Evolutionary conservation across 2,797 vertebrate genomes (phyloP).

Genomic region (Triplophysa bombifrons): DNA sequence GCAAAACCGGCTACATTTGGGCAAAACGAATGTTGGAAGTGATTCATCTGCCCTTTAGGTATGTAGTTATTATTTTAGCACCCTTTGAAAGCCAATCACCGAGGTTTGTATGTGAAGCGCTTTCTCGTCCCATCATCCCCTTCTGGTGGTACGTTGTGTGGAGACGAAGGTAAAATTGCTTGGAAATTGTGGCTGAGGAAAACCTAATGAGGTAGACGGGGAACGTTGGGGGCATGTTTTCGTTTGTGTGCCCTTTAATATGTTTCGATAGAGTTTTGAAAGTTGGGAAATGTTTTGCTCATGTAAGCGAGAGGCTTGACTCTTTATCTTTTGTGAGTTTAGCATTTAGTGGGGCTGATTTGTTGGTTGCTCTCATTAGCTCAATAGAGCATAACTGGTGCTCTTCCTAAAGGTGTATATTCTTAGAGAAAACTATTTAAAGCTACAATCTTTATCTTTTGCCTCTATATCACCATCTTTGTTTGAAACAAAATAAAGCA

Average conservation of each 20-base stretch:
- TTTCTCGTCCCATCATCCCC: constrained; percentile 14
- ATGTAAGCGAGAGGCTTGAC: constrained; percentile 8
- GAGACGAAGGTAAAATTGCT: constrained; percentile 33
- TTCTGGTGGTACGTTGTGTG: constrained; percentile 24
- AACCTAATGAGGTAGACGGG: constrained; percentile 54
- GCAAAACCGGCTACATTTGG: background rate
- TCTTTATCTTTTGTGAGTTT: constrained; percentile 31
- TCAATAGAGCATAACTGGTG: constrained; percentile 3
- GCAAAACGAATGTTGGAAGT: constrained; percentile 21
- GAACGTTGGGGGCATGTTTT: constrained; percentile 52
- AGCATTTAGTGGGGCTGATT: constrained; percentile 71
- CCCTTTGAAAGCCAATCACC: background rate
- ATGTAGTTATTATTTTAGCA: constrained; percentile 8
- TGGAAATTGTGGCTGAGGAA: constrained; percentile 18
- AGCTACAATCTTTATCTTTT: too few relatives aligned
- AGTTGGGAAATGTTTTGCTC: constrained; percentile 35
- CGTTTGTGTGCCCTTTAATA: constrained; percentile 27
- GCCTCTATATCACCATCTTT: too few relatives aligned
- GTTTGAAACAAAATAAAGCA: too few relatives aligned
- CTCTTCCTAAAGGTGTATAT: background rate
- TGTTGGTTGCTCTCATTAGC: constrained; percentile 22
- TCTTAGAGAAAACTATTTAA: constrained; percentile 1
- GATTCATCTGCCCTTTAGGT: constrained; percentile 24
- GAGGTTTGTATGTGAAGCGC: constrained; percentile 19
- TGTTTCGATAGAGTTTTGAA: constrained; percentile 31